A percentile compares a stretch with the other conserved stretches of the same genome.
These are phyloP conservation scores for Etheostoma spectabile DNA, from an alignment of 2,113 vertebrate species.

Conservation along the genomic window DNA sequence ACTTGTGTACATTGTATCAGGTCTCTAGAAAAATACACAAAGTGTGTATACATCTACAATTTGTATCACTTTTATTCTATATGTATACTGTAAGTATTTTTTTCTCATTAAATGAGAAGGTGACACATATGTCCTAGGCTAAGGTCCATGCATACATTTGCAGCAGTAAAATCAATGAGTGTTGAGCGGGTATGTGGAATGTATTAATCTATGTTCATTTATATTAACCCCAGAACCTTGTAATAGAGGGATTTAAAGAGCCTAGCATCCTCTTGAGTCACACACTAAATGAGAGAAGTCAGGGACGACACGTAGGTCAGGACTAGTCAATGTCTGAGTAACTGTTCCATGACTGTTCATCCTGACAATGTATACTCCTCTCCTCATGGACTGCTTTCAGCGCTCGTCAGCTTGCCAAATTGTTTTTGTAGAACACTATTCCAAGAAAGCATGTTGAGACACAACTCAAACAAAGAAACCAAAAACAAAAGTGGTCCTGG, in stretches of 20 bases:
- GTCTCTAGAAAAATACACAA: neutral
- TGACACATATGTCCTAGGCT: neutral
- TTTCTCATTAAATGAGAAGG: neutral
- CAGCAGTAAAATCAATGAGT: conserved; percentile 33
- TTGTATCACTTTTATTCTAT: neutral
- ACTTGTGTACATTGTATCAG: neutral
- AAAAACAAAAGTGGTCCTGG: neutral
- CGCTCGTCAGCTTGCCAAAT: conserved; percentile 14
- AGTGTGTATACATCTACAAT: neutral
- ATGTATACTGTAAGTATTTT: neutral
- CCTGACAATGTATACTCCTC: conserved; percentile 37
- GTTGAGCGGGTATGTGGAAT: conserved; percentile 17
- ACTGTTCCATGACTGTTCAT: conserved; percentile 52
- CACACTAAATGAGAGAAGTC: conserved; percentile 62
- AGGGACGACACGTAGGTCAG: conserved; percentile 47
- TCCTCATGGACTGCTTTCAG: conserved; percentile 20
- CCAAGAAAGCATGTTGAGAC: conserved; percentile 7
- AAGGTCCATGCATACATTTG: conserved; percentile 14
- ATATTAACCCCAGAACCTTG: conserved; percentile 45
- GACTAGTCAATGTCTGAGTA: conserved; percentile 52
- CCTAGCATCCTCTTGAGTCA: conserved; percentile 46
- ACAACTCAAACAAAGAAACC: conserved; percentile 24
- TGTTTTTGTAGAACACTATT: conserved; percentile 18
- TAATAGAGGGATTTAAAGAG: conserved; percentile 39
- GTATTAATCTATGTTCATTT: conserved; percentile 53